These are phyloP conservation scores for Tetropium fuscum DNA, from an alignment of 2,888 invertebrate species.

Conservation along the genomic window DNA sequence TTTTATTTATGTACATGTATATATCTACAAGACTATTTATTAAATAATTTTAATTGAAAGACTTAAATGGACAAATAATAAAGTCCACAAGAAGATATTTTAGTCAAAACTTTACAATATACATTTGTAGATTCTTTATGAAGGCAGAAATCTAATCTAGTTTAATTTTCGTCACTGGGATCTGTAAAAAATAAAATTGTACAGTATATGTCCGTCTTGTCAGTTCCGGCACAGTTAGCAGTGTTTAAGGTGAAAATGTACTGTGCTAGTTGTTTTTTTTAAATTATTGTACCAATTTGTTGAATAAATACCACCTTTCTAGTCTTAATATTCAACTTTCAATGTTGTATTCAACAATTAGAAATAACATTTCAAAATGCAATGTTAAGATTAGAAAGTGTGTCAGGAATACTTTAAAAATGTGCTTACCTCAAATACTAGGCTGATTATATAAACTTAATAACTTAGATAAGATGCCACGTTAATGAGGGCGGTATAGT, in stretches of 20 bases:
- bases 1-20: slow-evolving; percentile 42
- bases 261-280: neutral
- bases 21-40: slow-evolving; percentile 53
- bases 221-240: neutral
- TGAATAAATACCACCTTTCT: slow-evolving; percentile 12
- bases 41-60: slow-evolving; percentile 54
- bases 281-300: slow-evolving; percentile 12
- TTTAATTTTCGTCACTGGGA: slow-evolving; percentile 2
- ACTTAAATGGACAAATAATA: slow-evolving; percentile 46
- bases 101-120: slow-evolving; percentile 14
- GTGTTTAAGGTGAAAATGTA: neutral
- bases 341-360: slow-evolving; percentile 16
- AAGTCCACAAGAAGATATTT: slow-evolving; percentile 23
- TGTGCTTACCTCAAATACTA: neutral
- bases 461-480: too few relatives aligned
- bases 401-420: neutral
- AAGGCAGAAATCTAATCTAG: slow-evolving; percentile 3
- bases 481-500: too few relatives aligned
- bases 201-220: neutral
- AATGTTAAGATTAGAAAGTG: slow-evolving; percentile 4
- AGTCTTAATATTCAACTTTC: slow-evolving; percentile 15
- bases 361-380: neutral
- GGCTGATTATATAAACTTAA: too few relatives aligned
- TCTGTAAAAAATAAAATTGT: neutral
- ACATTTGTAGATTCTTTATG: slow-evolving; percentile 3